Evolutionary conservation across 2,888 invertebrate genomes (phyloP).

Genomic region (Andrena praecox): DNA sequence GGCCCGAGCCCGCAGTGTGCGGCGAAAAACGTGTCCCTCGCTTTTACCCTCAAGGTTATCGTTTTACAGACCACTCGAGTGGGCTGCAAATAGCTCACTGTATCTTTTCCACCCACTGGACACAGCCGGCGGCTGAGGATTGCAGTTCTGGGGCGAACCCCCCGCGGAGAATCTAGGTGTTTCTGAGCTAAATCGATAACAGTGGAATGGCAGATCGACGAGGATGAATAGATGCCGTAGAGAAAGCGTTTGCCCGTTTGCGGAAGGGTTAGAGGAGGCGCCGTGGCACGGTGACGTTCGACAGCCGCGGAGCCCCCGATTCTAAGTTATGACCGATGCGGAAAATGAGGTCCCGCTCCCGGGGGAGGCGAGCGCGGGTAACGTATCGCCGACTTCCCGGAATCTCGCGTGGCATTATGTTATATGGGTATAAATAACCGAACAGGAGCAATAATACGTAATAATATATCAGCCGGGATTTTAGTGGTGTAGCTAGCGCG

Average conservation of each 20-base stretch:
- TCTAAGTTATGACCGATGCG: slow-evolving; percentile 83
- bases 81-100: too few relatives aligned
- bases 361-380: slow-evolving; percentile 74
- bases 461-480: slow-evolving; percentile 85
- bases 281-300: slow-evolving; percentile 61
- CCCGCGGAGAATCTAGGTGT: too few relatives aligned
- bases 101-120: too few relatives aligned
- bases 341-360: slow-evolving; percentile 82
- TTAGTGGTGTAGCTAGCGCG: slow-evolving; percentile 83
- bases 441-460: slow-evolving; percentile 85
- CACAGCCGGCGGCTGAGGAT: too few relatives aligned
- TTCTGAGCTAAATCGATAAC: background rate
- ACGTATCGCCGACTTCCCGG: slow-evolving; percentile 80
- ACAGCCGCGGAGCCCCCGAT: slow-evolving; percentile 44
- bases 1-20: too few relatives aligned
- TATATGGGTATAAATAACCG: slow-evolving; percentile 85
- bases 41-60: too few relatives aligned
- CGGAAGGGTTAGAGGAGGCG: background rate
- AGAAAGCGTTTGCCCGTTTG: background rate
- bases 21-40: too few relatives aligned
- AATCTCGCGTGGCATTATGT: slow-evolving; percentile 84
- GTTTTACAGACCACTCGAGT: too few relatives aligned
- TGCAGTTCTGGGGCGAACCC: too few relatives aligned
- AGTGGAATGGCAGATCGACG: background rate
- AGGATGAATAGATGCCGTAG: background rate